phyloP scores from a whole-genome alignment of 2,113 vertebrate genomes.

The Gobiocypris rarus region DNA sequence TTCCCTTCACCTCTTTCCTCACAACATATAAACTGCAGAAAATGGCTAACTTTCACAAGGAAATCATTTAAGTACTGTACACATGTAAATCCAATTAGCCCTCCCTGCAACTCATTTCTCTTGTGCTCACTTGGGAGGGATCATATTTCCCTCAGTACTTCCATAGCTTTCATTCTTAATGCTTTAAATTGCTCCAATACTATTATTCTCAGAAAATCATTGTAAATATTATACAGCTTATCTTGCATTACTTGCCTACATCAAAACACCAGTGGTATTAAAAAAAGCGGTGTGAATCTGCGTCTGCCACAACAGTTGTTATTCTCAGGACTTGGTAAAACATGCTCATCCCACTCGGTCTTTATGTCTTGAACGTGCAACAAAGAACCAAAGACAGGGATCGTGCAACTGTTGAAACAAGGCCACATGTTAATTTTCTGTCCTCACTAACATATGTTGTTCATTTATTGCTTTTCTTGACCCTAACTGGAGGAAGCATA shows the following conservation, averaged over 20 bases:
- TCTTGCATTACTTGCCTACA: background rate
- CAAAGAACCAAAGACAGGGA: slow-evolving; percentile 8
- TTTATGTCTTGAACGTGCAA: background rate
- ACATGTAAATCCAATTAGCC: slow-evolving; percentile 14
- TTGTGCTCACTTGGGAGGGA: background rate
- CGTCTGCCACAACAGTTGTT: slow-evolving; percentile 13
- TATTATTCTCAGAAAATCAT: background rate
- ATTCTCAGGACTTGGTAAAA: background rate
- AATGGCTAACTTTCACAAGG: background rate
- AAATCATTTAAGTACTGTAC: background rate
- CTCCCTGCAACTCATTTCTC: background rate
- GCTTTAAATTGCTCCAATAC: background rate
- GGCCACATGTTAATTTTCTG: background rate
- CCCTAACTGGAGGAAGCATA: slow-evolving; percentile 25
- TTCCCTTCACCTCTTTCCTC: background rate
- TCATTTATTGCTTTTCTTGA: background rate
- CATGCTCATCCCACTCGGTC: background rate
- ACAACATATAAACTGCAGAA: background rate
- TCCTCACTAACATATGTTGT: slow-evolving; percentile 8
- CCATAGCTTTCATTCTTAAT: background rate
- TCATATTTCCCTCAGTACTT: background rate
- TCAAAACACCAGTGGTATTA: background rate
- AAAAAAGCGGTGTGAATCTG: slow-evolving; percentile 11
- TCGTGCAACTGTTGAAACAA: slow-evolving; percentile 4
- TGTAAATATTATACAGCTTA: background rate